Percentiles rank a stretch among this genome's conserved stretches.
Conservation (phyloP, 2,888 invertebrate genomes). For the Muscina levida region DNA sequence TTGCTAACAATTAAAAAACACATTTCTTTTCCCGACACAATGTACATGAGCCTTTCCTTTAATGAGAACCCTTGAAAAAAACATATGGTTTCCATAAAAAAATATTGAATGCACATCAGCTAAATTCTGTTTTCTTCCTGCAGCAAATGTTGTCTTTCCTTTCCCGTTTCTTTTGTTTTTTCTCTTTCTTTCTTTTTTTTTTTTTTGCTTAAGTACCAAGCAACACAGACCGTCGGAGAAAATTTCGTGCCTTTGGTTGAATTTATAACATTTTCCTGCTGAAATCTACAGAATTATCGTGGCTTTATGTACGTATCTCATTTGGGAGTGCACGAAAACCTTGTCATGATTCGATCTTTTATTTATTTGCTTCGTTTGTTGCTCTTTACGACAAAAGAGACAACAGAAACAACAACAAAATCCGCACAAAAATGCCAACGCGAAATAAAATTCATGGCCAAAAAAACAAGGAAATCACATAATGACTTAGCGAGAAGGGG, state of each 20-base stretch:
- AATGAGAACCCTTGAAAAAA: conserved; percentile 18
- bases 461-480: too few relatives aligned
- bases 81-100: conserved; percentile 38
- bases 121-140: too few relatives aligned
- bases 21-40: too few relatives aligned
- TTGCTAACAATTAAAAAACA: too few relatives aligned
- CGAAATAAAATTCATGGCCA: conserved; percentile 6
- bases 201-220: too few relatives aligned
- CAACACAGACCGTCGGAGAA: too few relatives aligned
- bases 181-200: too few relatives aligned
- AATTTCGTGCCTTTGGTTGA: conserved; percentile 73
- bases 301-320: conserved; percentile 70
- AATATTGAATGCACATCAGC: too few relatives aligned
- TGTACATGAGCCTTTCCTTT: too few relatives aligned
- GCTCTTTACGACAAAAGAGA: too few relatives aligned
- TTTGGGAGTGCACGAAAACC: conserved; percentile 75
- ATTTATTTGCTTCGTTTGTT: conserved; percentile 68
- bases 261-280: conserved; percentile 75
- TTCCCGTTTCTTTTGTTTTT: conserved; percentile 29
- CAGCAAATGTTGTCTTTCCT: not conserved
- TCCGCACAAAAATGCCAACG: conserved; percentile 26
- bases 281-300: conserved; percentile 73
- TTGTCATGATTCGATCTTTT: conserved; percentile 77
- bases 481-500: too few relatives aligned
- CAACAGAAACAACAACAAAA: too few relatives aligned